These are phyloP conservation scores for Redunca redunca DNA, from an alignment of 2,113 vertebrate genomes.

Conservation along the genomic window DNA sequence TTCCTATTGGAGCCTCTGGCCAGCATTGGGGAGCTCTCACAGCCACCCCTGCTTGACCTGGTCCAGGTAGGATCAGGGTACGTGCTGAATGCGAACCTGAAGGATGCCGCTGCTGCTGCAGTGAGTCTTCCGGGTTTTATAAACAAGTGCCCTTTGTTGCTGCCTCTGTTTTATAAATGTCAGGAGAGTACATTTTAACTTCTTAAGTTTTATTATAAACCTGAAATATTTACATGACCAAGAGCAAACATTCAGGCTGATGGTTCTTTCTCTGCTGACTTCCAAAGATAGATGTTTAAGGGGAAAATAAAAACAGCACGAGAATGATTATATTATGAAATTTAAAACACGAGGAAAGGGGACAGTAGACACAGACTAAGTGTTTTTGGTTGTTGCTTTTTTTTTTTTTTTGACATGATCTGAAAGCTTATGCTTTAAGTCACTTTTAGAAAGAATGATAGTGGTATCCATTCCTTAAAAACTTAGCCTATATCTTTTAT, in stretches of 20 bases:
- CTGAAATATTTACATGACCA: neutral
- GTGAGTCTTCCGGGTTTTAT: neutral
- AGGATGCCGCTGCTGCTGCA: rapidly evolving
- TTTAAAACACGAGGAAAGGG: neutral
- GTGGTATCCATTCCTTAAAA: neutral
- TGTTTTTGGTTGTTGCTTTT: neutral
- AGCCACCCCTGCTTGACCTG: neutral
- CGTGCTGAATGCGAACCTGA: rapidly evolving
- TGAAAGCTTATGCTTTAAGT: neutral
- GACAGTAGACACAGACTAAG: neutral
- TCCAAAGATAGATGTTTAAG: neutral
- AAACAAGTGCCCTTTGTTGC: neutral
- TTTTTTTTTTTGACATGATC: neutral
- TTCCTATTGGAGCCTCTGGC: rapidly evolving
- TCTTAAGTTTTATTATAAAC: neutral
- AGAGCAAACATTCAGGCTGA: neutral
- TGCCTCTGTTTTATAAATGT: neutral
- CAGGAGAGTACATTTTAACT: neutral
- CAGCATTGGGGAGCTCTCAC: neutral
- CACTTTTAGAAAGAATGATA: neutral
- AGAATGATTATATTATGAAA: neutral
- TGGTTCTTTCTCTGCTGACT: neutral
- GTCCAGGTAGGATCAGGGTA: neutral
- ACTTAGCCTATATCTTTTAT: neutral
- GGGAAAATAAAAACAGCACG: neutral